Conservation (phyloP, 2,888 invertebrate genomes). For the Proisotoma minuta region DNA sequence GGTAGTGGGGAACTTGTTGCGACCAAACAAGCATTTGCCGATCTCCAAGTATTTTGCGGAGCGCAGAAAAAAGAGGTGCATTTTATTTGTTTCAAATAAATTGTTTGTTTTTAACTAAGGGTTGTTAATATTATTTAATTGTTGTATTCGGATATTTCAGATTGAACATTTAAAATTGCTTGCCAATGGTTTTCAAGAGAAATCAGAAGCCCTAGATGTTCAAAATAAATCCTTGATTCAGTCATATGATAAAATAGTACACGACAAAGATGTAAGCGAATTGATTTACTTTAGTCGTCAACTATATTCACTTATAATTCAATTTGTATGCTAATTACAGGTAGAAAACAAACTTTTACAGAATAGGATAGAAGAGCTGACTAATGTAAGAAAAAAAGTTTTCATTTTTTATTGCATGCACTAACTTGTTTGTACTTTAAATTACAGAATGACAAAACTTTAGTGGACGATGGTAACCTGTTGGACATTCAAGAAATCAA, state of each 20-base stretch:
- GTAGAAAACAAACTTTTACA: slow-evolving; percentile 10
- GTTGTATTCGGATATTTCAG: slow-evolving; percentile 24
- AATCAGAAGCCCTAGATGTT: slow-evolving; percentile 31
- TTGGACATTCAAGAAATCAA: too few species aligned
- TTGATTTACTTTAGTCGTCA: neutral
- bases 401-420: too few species aligned
- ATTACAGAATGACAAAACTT: too few species aligned
- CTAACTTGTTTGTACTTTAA: too few species aligned
- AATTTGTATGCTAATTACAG: neutral
- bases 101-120: slow-evolving; percentile 12
- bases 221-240: slow-evolving; percentile 35
- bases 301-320: neutral
- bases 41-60: slow-evolving; percentile 58
- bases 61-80: slow-evolving; percentile 62
- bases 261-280: slow-evolving; percentile 37
- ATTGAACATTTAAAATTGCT: slow-evolving; percentile 32
- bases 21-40: slow-evolving; percentile 52
- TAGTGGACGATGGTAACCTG: too few species aligned
- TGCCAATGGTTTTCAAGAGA: slow-evolving; percentile 30
- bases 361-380: slow-evolving; percentile 1
- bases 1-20: slow-evolving; percentile 48
- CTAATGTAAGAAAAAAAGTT: slow-evolving; percentile 19
- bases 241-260: slow-evolving; percentile 34
- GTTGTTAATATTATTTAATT: slow-evolving; percentile 7
- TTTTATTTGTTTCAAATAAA: too few species aligned